phyloP scores from a whole-genome alignment of 1,140 invertebrate genomes.

The Limonius californicus region DNA sequence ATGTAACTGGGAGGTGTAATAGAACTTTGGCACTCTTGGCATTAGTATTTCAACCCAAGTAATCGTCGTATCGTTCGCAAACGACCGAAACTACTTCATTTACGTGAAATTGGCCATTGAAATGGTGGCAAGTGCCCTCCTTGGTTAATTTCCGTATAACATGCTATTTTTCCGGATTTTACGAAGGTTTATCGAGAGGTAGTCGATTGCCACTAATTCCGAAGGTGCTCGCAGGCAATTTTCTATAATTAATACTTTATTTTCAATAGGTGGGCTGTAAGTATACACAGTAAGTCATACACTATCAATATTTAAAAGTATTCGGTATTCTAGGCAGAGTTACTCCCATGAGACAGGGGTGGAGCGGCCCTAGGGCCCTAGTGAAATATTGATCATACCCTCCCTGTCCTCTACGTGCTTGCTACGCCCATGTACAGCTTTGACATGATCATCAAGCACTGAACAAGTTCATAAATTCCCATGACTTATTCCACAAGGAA shows the following conservation, averaged over 20 bases:
- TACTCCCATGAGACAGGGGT: constrained; percentile 7
- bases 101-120: too few relatives aligned
- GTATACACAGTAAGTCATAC: background rate
- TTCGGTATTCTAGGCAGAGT: constrained; percentile 3
- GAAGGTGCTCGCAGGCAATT: too few relatives aligned
- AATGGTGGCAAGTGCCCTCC: too few relatives aligned
- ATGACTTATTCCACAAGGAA: background rate
- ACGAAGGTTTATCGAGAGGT: too few relatives aligned
- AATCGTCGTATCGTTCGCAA: too few relatives aligned
- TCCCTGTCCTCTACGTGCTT: constrained; percentile 4
- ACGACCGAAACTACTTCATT: too few relatives aligned
- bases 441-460: constrained; percentile 8
- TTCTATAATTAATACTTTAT: background rate
- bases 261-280: background rate
- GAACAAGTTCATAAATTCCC: background rate
- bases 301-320: constrained; percentile 13
- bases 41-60: too few relatives aligned
- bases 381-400: constrained; percentile 9
- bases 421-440: constrained; percentile 8
- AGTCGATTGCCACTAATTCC: too few relatives aligned
- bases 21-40: too few relatives aligned
- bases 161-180: too few relatives aligned
- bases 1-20: too few relatives aligned
- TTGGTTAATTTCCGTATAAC: too few relatives aligned
- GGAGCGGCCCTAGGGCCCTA: background rate